Evolutionary conservation across 2,797 vertebrate species (phyloP), one percentile per base, ranked within the genome.

Genomic region (Astyanax mexicanus): DNA sequence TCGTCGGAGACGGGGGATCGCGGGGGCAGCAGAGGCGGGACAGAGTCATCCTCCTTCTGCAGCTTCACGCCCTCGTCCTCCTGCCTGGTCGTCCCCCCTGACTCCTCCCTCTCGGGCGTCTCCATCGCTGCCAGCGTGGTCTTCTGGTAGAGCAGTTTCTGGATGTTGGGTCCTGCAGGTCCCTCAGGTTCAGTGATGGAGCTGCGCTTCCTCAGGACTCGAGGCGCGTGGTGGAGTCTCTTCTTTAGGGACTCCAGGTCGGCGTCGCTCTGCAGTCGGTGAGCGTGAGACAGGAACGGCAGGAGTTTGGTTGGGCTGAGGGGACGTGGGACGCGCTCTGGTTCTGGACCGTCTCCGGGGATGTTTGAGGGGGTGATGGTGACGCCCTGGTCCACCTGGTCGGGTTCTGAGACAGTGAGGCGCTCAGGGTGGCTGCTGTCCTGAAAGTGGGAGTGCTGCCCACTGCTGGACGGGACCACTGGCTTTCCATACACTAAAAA

Each of bases 61-160:
- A 17, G 21, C 58, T 54, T 69, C 6, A n/a, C 37, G 9, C 15
- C 3, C 15, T 75, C 44, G 10, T 23, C 38, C 23, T 77, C 11
- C 1, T 40, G n/a, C 15, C 69, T 37, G 8, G 75, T 62, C 0
- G 68, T 1, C 70, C 80, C 15, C 83, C 82, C 0, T 94, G 93
- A 37, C 79, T 42, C 52, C 2, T 45, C 51, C 64, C 52, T 75
- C 19, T 85, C 79, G 51, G 93, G 94, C 65, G 90, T 92, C 88
- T 98, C 97, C 96, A 99, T 98, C 68, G 96, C 97, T 47, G 97
- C 96, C 66, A 98, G 87, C 3, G 97, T 98, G 83, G 97, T 96
- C 83, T 96, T 95, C 92, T 98, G 97, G 83, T 99, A 99, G 23
- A 98, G 83, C 5, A 99, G 93, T 80, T 98, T 98, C 90, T 97